Conservation (phyloP, 2,113 vertebrate species). For the Willisornis vidua region DNA sequence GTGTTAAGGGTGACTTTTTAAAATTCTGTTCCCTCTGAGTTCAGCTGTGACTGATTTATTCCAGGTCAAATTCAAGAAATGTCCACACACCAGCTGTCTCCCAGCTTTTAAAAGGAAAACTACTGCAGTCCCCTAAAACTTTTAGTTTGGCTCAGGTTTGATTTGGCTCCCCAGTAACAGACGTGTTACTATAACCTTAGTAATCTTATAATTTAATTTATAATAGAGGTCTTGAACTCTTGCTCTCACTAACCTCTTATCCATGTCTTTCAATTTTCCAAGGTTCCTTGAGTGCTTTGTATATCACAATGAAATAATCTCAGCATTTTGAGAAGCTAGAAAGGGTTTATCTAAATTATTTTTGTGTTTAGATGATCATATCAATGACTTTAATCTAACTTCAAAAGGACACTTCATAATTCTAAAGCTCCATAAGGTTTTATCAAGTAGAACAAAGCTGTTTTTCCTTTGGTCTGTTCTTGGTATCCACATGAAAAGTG, state of each 20-base stretch:
- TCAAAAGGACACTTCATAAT: slow-evolving; percentile 51
- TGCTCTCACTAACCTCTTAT: slow-evolving; percentile 3
- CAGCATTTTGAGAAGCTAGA: not conserved
- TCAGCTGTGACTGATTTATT: not conserved
- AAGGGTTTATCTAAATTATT: not conserved
- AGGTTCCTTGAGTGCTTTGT: not conserved
- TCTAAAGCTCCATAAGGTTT: slow-evolving; percentile 28
- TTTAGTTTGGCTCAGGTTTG: not conserved
- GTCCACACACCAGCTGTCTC: not conserved
- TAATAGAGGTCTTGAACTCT: slow-evolving; percentile 17
- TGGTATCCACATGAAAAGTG: not conserved
- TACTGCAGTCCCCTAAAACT: not conserved
- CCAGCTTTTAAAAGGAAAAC: not conserved
- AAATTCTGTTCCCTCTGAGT: not conserved
- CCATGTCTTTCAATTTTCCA: slow-evolving; percentile 6
- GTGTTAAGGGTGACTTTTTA: not conserved
- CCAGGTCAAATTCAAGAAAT: not conserved
- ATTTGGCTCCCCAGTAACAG: not conserved
- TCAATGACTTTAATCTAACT: slow-evolving; percentile 30
- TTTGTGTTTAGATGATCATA: slow-evolving; percentile 35
- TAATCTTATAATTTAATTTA: slow-evolving; percentile 8
- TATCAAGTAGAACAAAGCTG: slow-evolving; percentile 15
- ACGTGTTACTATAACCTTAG: not conserved
- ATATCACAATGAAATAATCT: slow-evolving; percentile 1
- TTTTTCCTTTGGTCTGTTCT: slow-evolving; percentile 38